Conservation (phyloP, 2,888 invertebrate genomes). For the Lithophane socia region DNA sequence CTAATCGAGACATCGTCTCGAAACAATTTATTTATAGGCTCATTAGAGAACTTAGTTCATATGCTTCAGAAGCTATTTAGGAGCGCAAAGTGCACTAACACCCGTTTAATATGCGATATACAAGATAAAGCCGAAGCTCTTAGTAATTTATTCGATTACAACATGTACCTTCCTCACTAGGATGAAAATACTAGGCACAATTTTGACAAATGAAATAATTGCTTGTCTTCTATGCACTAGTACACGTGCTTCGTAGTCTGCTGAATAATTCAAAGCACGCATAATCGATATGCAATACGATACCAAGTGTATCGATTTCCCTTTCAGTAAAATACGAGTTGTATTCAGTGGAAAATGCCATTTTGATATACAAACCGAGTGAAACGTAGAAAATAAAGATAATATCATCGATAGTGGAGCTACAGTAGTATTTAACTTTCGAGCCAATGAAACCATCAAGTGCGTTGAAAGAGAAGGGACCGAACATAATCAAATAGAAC, state of each 20-base stretch:
- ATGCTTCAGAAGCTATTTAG: slow-evolving; percentile 58
- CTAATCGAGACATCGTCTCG: slow-evolving; percentile 58
- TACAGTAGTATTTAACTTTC: slow-evolving; percentile 51
- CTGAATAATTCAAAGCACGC: slow-evolving; percentile 78
- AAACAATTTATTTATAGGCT: slow-evolving; percentile 69
- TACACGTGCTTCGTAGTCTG: slow-evolving; percentile 60
- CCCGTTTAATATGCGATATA: slow-evolving; percentile 59
- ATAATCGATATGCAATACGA: slow-evolving; percentile 79
- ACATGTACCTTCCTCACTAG: slow-evolving; percentile 32
- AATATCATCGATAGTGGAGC: slow-evolving; percentile 39
- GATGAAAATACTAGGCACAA: slow-evolving; percentile 31
- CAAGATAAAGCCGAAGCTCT: slow-evolving; percentile 53
- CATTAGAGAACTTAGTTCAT: slow-evolving; percentile 63
- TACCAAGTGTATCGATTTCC: slow-evolving; percentile 73
- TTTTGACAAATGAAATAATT: slow-evolving; percentile 67
- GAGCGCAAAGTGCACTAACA: slow-evolving; percentile 45
- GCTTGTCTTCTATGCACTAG: slow-evolving; percentile 53
- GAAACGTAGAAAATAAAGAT: slow-evolving; percentile 61
- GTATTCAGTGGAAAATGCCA: slow-evolving; percentile 55
- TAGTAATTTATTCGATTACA: slow-evolving; percentile 59
- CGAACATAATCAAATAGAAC: slow-evolving; percentile 60
- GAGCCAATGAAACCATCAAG: slow-evolving; percentile 61
- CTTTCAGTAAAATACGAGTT: slow-evolving; percentile 67
- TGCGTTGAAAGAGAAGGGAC: slow-evolving; percentile 56
- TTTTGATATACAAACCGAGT: slow-evolving; percentile 51